A percentile compares a stretch with the other conserved stretches of the same genome.
Evolutionary conservation across 2,888 invertebrate species (phyloP).

Genomic region (Netelia fuscicornis): DNA sequence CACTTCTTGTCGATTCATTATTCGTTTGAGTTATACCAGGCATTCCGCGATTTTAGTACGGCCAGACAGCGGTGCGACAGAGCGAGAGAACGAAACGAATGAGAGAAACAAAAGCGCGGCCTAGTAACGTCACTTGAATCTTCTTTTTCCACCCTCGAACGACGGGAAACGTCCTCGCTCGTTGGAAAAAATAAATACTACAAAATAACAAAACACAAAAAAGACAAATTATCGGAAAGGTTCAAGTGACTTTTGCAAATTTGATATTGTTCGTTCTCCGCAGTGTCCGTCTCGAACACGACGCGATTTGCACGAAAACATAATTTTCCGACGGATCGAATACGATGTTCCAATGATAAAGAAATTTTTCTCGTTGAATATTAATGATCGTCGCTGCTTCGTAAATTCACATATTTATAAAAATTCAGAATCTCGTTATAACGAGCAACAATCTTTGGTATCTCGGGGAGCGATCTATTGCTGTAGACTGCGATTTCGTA

Average conservation of each 20-base stretch:
- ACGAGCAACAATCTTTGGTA: background rate
- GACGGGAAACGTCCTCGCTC: background rate
- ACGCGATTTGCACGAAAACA: background rate
- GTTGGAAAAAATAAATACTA: background rate
- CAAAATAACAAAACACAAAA: conserved; percentile 3
- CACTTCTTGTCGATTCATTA: conserved; percentile 64
- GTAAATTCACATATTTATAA: background rate
- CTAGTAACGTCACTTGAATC: conserved; percentile 31
- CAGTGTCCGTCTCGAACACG: background rate
- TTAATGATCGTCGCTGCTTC: conserved; percentile 1
- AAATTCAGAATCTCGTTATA: background rate
- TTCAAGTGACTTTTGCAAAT: conserved; percentile 15
- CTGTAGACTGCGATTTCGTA: too few relatives aligned
- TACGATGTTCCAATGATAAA: background rate
- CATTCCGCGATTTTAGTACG: conserved; percentile 1
- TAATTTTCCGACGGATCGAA: background rate
- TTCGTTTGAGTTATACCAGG: conserved; percentile 52
- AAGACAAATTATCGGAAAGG: conserved; percentile 3
- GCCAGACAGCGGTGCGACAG: background rate
- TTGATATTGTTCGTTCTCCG: background rate
- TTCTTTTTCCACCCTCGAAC: conserved; percentile 17
- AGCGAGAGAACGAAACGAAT: conserved; percentile 16
- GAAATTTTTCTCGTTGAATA: conserved; percentile 22
- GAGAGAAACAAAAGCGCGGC: conserved; percentile 12
- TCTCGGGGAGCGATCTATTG: background rate